These are phyloP conservation scores for Unio delphinus DNA, from an alignment of 2,888 invertebrate genomes.

Conservation along the genomic window DNA sequence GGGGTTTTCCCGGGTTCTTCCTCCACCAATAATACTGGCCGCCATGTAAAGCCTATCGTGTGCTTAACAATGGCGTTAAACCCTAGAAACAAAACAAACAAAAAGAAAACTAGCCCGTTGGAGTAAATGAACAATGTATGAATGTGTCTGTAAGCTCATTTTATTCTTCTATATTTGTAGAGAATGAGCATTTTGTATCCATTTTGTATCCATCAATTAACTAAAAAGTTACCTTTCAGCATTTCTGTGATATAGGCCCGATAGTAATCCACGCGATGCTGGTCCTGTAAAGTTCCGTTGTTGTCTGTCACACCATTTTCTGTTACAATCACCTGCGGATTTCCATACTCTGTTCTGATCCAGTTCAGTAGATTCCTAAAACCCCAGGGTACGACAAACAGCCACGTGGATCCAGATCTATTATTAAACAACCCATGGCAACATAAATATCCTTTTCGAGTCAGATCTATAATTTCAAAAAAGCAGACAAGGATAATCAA, in stretches of 20 bases:
- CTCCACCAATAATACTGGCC: no score
- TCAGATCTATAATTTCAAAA: conserved; percentile 2
- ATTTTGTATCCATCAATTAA: no score
- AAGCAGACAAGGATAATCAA: conserved; percentile 38
- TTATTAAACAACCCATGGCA: not conserved
- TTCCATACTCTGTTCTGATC: conserved; percentile 44
- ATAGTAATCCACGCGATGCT: conserved; percentile 29
- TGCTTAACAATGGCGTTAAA: no score
- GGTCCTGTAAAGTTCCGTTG: conserved; percentile 31
- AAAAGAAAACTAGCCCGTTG: no score
- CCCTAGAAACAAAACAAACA: no score
- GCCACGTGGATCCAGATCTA: conserved; percentile 39
- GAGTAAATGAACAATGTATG: no score
- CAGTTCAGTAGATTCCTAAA: conserved; percentile 42
- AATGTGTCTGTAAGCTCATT: no score
- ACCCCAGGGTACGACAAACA: conserved; percentile 44
- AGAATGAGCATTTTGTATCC: no score
- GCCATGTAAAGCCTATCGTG: no score
- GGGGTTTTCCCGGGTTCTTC: no score
- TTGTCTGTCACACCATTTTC: conserved; percentile 57
- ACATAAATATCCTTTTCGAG: not conserved
- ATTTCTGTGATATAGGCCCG: conserved; percentile 35
- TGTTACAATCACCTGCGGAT: conserved; percentile 42
- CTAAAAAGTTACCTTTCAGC: conserved; percentile 28
- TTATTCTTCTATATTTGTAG: no score